Evolutionary conservation across 2,113 vertebrate species (phyloP), one percentile per base, ranked within the genome.

Genomic region (Ornithorhynchus anatinus): DNA sequence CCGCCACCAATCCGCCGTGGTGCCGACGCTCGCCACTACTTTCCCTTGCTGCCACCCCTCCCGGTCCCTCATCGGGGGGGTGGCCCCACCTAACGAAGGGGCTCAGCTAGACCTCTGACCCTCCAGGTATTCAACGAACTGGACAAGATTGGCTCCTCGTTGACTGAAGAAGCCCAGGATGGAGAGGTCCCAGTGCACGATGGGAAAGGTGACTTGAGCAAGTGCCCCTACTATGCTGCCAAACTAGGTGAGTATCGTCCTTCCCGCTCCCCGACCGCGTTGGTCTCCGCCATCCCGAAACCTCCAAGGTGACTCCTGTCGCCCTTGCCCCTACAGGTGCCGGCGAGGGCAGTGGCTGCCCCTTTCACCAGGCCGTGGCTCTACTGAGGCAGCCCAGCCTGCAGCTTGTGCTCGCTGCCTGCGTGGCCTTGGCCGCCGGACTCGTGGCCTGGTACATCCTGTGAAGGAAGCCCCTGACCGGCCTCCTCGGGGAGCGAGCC

Each of bases 51-150:
- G n/a, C n/a, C n/a, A n/a, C n/a, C n/a, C n/a, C n/a, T n/a, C n/a
- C n/a, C n/a, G n/a, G n/a, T n/a, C n/a, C n/a, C n/a, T n/a, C n/a
- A n/a, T n/a, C n/a, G n/a, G n/a, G n/a, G n/a, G n/a, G n/a, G n/a
- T n/a, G n/a, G n/a, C n/a, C n/a, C n/a, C n/a, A n/a, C n/a, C n/a
- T n/a, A n/a, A n/a, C n/a, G n/a, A 37, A 20, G 72, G 20, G 38
- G 44, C 25, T 54, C 16, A 23, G 20, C 25, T 23, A 11, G 14
- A 59, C 33, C 0, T 69, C 53, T 77, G 37, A 31, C 47, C 16
- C 64, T 72, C 19, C 86, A 99, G 98, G 93, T 99, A 17, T 99
- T 99, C 44, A 91, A 93, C 20, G 98, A 99, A 81, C 82, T 99
- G 87, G 98, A 97, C 67, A 91, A 95, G 86, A 85, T 94, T 0